phyloP scores from a whole-genome alignment of 2,888 invertebrate species.

The Ditula angustiorana region DNA sequence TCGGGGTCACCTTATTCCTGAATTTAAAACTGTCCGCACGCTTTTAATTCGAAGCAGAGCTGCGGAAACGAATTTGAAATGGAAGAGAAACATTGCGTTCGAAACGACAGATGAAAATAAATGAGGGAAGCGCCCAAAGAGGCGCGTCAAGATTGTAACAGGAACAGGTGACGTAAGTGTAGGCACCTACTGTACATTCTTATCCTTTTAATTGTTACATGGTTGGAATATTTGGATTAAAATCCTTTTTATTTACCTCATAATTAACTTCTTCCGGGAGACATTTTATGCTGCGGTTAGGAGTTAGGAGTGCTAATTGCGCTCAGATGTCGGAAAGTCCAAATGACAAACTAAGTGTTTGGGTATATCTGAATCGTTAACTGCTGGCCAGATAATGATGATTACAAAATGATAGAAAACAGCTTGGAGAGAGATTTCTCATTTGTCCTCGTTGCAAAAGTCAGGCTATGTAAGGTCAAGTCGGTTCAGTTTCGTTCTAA shows the following conservation, averaged over 20 bases:
- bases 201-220: not conserved
- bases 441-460: too few relatives aligned
- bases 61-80: slow-evolving; percentile 3
- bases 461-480: too few relatives aligned
- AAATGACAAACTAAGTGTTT: not conserved
- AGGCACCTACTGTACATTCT: not conserved
- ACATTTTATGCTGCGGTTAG: too few relatives aligned
- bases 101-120: slow-evolving; percentile 4
- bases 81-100: not conserved
- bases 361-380: too few relatives aligned
- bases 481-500: too few relatives aligned
- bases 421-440: too few relatives aligned
- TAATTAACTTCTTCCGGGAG: not conserved
- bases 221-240: not conserved
- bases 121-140: not conserved
- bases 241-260: not conserved
- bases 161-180: not conserved
- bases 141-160: not conserved
- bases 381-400: not conserved
- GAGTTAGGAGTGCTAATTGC: too few relatives aligned
- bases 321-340: too few relatives aligned
- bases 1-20: slow-evolving; percentile 36
- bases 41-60: slow-evolving; percentile 27
- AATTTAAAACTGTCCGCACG: slow-evolving; percentile 41
- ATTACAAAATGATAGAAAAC: too few relatives aligned